phyloP scores from a whole-genome alignment of 2,888 invertebrate genomes.

The Dermolepida albohirtum region DNA sequence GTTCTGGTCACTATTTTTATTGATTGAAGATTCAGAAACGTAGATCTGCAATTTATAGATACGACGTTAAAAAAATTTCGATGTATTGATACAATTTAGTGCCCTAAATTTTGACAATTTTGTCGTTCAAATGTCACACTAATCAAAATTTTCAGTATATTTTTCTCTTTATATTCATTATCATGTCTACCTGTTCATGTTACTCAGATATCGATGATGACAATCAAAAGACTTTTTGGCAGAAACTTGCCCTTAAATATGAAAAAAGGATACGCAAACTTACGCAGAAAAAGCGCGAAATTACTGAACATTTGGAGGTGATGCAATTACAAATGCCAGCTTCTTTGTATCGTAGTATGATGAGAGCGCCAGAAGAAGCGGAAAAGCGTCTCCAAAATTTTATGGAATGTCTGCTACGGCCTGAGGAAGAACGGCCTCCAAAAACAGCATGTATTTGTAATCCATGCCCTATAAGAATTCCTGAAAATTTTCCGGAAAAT shows the following conservation, averaged over 20 bases:
- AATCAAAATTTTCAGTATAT: conserved; percentile 26
- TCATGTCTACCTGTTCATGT: conserved; percentile 30
- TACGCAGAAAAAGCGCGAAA: conserved; percentile 6
- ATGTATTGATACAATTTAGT: background rate
- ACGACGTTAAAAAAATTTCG: too few species aligned
- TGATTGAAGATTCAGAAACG: too few species aligned
- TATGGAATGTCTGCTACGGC: background rate
- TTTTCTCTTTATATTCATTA: conserved; percentile 4
- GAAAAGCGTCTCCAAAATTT: conserved; percentile 5
- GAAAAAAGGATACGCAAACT: conserved; percentile 20
- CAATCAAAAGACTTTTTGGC: conserved; percentile 17
- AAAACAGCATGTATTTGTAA: conserved; percentile 2
- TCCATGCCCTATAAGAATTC: conserved; percentile 20
- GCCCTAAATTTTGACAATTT: conserved; percentile 10
- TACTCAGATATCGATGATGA: background rate
- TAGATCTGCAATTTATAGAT: too few species aligned
- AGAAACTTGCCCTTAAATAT: conserved; percentile 20
- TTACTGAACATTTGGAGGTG: conserved; percentile 20
- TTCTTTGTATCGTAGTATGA: conserved; percentile 26
- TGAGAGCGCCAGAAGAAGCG: conserved; percentile 7
- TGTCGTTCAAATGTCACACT: background rate
- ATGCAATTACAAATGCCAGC: conserved; percentile 25
- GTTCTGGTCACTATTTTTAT: too few species aligned
- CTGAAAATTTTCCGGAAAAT: conserved; percentile 27
- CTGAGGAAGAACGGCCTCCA: background rate